Evolutionary conservation across 2,888 invertebrate genomes (phyloP).

Genomic region (Lamellibrachia satsuma): DNA sequence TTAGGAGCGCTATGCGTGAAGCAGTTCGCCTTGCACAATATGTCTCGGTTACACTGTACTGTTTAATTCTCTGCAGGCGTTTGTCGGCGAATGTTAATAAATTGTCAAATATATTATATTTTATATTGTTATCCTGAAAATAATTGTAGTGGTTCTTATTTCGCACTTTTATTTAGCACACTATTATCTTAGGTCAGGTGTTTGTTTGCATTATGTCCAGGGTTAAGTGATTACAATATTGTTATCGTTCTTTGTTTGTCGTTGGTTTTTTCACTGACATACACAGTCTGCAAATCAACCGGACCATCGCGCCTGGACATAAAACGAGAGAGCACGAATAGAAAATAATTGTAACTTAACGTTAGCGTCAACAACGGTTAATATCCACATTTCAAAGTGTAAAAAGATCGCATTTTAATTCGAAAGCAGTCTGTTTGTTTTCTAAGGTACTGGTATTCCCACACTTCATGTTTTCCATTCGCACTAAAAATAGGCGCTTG

Average conservation of each 20-base stretch:
- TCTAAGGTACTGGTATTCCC: no score
- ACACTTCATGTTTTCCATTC: no score
- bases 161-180: neutral
- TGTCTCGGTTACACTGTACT: neutral
- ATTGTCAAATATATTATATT: neutral
- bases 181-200: neutral
- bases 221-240: neutral
- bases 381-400: no score
- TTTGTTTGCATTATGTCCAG: neutral
- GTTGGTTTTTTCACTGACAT: neutral
- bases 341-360: no score
- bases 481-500: no score
- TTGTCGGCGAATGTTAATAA: neutral
- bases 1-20: neutral
- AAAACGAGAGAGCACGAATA: no score
- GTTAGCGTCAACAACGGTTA: no score
- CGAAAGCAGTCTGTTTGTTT: no score
- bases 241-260: neutral
- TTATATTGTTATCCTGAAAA: neutral
- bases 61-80: neutral
- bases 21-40: neutral
- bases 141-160: neutral
- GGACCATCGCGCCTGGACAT: no score
- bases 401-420: no score
- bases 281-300: no score